These are phyloP conservation scores for Apis florea DNA, from an alignment of 1,140 invertebrate species.

Conservation along the genomic window DNA sequence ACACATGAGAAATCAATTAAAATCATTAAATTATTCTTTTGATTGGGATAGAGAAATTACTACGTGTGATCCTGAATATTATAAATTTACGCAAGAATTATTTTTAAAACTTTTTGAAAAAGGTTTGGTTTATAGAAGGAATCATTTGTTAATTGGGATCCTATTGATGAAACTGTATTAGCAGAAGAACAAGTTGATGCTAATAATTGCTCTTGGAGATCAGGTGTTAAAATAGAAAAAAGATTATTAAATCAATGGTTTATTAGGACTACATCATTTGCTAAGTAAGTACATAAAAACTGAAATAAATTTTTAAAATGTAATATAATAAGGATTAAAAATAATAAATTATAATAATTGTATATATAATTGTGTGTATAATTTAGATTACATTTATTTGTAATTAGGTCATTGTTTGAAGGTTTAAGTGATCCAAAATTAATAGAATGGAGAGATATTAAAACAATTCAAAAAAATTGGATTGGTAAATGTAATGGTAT, in stretches of 20 bases:
- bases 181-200: constrained; percentile 99
- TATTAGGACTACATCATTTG: constrained; percentile 93
- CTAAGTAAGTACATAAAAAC: constrained; percentile 84
- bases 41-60: constrained; percentile 95
- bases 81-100: constrained; percentile 97
- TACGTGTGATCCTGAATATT: constrained; percentile 90
- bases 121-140: constrained; percentile 92
- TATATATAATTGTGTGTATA: too few species aligned
- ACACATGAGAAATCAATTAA: constrained; percentile 94
- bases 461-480: constrained; percentile 96
- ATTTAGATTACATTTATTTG: background rate
- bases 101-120: constrained; percentile 94
- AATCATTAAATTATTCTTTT: constrained; percentile 91
- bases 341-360: too few species aligned
- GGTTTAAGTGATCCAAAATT: constrained; percentile 87
- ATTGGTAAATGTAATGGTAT: constrained; percentile 95
- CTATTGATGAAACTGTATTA: constrained; percentile 97
- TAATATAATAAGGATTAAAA: background rate
- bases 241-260: constrained; percentile 97
- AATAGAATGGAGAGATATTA: constrained; percentile 91
- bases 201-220: constrained; percentile 96
- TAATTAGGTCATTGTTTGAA: constrained; percentile 81
- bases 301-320: background rate
- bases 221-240: constrained; percentile 96
- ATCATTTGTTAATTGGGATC: constrained; percentile 99